Conservation (phyloP, 2,888 invertebrate species). For the Carterocephalus palaemon region DNA sequence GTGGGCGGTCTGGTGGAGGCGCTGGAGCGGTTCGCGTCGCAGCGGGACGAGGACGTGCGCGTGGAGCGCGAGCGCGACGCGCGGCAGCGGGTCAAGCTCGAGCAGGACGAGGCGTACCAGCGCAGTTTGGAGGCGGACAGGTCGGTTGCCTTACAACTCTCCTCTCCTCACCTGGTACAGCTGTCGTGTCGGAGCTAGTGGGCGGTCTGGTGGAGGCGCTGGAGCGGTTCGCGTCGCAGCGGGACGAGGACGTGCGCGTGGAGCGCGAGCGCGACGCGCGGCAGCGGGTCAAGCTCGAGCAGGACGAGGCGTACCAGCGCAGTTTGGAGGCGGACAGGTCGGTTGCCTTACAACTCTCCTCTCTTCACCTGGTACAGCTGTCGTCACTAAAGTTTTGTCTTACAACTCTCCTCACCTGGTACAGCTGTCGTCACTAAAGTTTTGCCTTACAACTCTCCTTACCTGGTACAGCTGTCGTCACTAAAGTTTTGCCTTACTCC, state of each 20-base stretch:
- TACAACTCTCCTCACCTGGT: no score
- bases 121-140: constrained; percentile 91
- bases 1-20: constrained; percentile 92
- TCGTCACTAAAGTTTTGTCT: no score
- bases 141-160: no score
- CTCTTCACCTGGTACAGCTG: no score
- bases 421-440: no score
- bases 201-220: constrained; percentile 92
- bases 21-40: constrained; percentile 90
- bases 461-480: no score
- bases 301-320: constrained; percentile 94
- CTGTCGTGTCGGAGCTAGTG: constrained; percentile 92
- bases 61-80: constrained; percentile 94
- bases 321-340: constrained; percentile 92
- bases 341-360: no score
- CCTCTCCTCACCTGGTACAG: no score
- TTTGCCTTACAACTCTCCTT: no score
- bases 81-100: constrained; percentile 91
- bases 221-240: constrained; percentile 90
- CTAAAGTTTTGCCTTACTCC: no score
- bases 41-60: constrained; percentile 85
- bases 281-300: constrained; percentile 93
- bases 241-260: constrained; percentile 86
- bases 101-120: constrained; percentile 96
- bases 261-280: constrained; percentile 94